phyloP scores from a whole-genome alignment of 2,113 vertebrate genomes.

The Colossoma macropomum region DNA sequence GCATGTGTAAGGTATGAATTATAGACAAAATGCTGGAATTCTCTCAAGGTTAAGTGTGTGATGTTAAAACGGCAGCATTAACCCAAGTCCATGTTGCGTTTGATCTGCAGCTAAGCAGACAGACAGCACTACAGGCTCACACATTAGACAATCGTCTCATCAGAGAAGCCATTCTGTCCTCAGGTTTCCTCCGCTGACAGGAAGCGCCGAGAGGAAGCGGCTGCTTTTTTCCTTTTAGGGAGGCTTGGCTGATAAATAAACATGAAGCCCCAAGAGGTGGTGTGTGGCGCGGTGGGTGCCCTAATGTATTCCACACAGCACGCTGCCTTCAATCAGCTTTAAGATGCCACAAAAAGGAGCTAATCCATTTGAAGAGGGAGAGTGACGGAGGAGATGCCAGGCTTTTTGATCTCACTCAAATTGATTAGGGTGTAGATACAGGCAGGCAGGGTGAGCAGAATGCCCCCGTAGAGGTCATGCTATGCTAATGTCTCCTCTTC shows the following conservation, averaged over 20 bases:
- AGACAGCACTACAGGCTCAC: constrained; percentile 39
- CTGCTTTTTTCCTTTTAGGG: constrained; percentile 50
- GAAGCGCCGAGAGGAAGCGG: constrained; percentile 42
- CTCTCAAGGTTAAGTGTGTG: constrained; percentile 48
- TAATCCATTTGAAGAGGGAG: constrained; percentile 63
- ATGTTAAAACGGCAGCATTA: constrained; percentile 44
- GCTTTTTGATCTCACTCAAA: constrained; percentile 60
- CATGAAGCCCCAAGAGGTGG: constrained; percentile 58
- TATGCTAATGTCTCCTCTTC: constrained; percentile 54
- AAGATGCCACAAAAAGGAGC: constrained; percentile 61
- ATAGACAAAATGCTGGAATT: constrained; percentile 23
- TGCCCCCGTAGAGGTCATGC: constrained; percentile 56
- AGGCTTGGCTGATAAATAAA: constrained; percentile 61
- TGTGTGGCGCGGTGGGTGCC: constrained; percentile 29
- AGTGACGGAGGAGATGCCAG: constrained; percentile 48
- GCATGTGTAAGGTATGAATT: constrained; percentile 28
- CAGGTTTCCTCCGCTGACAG: constrained; percentile 47
- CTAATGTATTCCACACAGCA: constrained; percentile 56
- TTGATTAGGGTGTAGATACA: constrained; percentile 60
- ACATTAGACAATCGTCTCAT: constrained; percentile 50
- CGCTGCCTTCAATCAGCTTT: constrained; percentile 61
- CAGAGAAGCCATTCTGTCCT: constrained; percentile 48
- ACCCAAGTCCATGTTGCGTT: constrained; percentile 37
- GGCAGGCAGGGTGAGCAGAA: constrained; percentile 38
- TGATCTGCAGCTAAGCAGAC: constrained; percentile 41